Conservation (phyloP, 2,888 invertebrate species). For the Mythimna impura region DNA sequence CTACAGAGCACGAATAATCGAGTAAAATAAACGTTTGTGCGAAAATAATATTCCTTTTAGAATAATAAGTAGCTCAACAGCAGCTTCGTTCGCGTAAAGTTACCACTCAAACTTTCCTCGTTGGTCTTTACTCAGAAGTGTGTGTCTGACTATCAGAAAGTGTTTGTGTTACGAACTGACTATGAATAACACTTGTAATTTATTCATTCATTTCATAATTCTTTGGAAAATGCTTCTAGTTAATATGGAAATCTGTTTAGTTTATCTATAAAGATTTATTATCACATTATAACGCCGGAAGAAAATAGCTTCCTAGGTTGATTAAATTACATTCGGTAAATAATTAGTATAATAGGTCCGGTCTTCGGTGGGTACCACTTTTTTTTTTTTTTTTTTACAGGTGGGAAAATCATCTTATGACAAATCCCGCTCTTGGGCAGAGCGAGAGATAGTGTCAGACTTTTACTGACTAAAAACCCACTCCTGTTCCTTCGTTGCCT, state of each 20-base stretch:
- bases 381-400: no score
- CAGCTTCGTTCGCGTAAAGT: conserved; percentile 43
- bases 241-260: background rate
- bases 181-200: conserved; percentile 41
- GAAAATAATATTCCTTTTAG: conserved; percentile 37
- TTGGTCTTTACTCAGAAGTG: conserved; percentile 46
- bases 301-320: background rate
- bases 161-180: conserved; percentile 43
- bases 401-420: no score
- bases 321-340: background rate
- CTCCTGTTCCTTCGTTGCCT: no score
- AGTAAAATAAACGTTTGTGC: conserved; percentile 34
- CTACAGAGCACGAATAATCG: conserved; percentile 30
- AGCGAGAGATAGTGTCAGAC: no score
- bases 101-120: conserved; percentile 40
- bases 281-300: background rate
- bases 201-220: conserved; percentile 44
- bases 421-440: no score
- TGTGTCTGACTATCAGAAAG: conserved; percentile 48
- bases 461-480: no score
- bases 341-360: background rate
- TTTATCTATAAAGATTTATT: background rate
- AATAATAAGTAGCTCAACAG: conserved; percentile 41
- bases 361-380: no score
- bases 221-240: conserved; percentile 9